Base-by-base conservation (phyloP, 2,113 vertebrate species). In the Alligator sinensis region DNA sequence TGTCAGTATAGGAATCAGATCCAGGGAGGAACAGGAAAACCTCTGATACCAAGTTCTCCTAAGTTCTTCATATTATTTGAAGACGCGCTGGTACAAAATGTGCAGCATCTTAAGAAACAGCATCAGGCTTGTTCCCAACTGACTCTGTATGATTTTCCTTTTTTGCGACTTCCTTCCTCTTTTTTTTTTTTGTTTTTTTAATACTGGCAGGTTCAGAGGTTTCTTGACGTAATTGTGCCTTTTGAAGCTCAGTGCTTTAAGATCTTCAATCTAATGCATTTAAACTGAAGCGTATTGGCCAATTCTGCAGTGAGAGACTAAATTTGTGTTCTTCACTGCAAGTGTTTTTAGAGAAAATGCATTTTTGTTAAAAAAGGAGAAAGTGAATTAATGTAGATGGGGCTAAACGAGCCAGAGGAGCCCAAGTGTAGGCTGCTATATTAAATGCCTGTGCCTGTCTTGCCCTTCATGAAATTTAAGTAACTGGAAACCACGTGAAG, bases 101-200 rank as follows among this genome's bases (percentile, higher is more conserved):
- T 54, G 28, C 47, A 47, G 47, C 30, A 70, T 78, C 47, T 30
- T 7, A 47, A 92, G 79, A 34, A 1, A 15, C 47, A 64, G 85
- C 21, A 5, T 15, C 75, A 93, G 61, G 89, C 80, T 47, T 2
- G 30, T 64, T 94, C 91, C 91, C 93, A 86, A 11, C 3, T 16
- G 82, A 80, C 24, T 92, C 60, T 28, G 93, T 28, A 87, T 82
- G 93, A 91, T 95, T 96, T 96, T 80, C 91, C 95, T 94, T 89
- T 88, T 89, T 91, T 25, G 93, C 91, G 86, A 87, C 92, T 96
- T 96, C 95, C 95, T 96, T 94, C 95, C 89, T 96, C 63, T 83
- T 47, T 47, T 47, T 47, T 47, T 47, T 47, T 38, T 38, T 47
- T 47, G 34, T 47, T 47, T 47, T 47, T 78, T 59, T 2, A 1